phyloP scores from a whole-genome alignment of 2,797 vertebrate species.

The Glyptemys insculpta region DNA sequence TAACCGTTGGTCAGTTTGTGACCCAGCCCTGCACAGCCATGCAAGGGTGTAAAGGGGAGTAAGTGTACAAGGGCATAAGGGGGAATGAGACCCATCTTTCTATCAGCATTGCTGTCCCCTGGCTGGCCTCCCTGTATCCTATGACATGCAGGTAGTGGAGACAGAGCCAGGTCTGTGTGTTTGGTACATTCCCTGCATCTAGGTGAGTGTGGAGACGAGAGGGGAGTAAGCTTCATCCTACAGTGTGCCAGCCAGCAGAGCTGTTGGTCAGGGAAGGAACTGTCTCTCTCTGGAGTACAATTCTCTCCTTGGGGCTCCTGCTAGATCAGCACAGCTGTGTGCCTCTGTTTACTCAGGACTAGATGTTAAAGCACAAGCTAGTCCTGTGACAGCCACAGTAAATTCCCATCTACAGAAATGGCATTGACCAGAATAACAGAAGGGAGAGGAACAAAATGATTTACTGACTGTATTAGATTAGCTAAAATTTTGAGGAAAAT shows the following conservation, averaged over 20 bases:
- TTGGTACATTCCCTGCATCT: background rate
- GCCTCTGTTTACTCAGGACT: background rate
- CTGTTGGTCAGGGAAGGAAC: background rate
- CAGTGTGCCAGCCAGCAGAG: background rate
- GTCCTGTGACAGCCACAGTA: background rate
- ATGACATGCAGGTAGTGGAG: background rate
- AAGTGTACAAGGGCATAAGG: background rate
- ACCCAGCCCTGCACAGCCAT: too few species aligned
- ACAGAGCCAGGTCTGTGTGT: background rate
- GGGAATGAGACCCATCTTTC: background rate
- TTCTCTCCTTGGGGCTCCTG: background rate
- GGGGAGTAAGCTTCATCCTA: background rate
- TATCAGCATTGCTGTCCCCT: background rate
- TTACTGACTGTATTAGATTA: too few species aligned
- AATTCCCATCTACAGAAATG: background rate
- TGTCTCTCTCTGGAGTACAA: background rate
- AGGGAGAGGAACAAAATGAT: background rate
- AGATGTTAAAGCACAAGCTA: background rate
- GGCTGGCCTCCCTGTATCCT: background rate
- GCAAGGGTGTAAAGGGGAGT: background rate
- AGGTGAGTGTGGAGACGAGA: background rate
- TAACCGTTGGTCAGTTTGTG: background rate
- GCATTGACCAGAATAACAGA: background rate
- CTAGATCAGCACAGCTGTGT: too few species aligned
- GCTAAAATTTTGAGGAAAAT: background rate